phyloP scores from a whole-genome alignment of 2,113 vertebrate species.

The Ardeotis arabs region DNA sequence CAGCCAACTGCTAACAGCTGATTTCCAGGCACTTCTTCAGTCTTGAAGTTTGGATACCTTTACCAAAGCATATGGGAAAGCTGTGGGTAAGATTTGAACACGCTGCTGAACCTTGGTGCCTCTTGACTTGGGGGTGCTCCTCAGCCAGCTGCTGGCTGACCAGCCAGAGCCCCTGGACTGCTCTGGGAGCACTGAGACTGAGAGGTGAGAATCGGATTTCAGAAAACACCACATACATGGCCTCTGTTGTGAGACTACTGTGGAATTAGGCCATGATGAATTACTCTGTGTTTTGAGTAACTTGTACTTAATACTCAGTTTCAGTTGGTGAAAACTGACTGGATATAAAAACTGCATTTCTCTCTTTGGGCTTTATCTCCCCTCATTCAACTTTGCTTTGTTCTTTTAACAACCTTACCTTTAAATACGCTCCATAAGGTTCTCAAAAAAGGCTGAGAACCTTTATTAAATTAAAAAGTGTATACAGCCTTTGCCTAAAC shows the following conservation, averaged over 20 bases:
- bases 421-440: not conserved
- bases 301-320: not conserved
- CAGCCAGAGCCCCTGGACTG: not conserved
- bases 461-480: not conserved
- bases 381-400: not conserved
- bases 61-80: not conserved
- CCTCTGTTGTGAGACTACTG: accelerated
- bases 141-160: not conserved
- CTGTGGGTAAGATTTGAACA: not conserved
- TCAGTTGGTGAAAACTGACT: not conserved
- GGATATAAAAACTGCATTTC: not conserved
- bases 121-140: not conserved
- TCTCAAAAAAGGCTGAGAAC: not conserved
- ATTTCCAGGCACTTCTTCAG: not conserved
- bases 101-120: not conserved
- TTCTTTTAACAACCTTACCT: not conserved
- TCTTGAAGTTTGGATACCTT: not conserved
- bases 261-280: not conserved
- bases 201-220: not conserved
- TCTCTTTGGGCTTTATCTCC: not conserved
- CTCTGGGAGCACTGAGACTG: not conserved
- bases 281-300: not conserved
- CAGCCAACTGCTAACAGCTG: not conserved
- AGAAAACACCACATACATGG: not conserved
- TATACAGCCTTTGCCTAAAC: not conserved